Evolutionary conservation across 2,888 invertebrate genomes (phyloP).

Genomic region (Agrypnus murinus): DNA sequence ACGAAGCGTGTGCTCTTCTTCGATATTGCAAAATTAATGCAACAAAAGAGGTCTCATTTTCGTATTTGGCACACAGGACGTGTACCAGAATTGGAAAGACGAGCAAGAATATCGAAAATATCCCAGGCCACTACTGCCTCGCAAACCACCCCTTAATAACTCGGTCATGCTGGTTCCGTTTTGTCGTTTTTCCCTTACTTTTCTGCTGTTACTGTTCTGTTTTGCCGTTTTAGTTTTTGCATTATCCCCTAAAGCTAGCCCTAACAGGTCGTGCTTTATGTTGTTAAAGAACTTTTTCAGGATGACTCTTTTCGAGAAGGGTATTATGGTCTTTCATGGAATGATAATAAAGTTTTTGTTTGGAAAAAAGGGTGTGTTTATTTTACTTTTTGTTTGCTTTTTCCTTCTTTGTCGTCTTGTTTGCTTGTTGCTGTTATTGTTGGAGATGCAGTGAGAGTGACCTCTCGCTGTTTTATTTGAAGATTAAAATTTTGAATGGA

Average conservation of each 20-base stretch:
- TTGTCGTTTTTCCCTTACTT: not conserved
- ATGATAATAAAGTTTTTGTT: conserved; percentile 24
- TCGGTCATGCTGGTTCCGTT: conserved; percentile 23
- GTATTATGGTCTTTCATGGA: conserved; percentile 7
- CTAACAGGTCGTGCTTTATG: conserved; percentile 23
- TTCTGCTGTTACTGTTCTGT: no score
- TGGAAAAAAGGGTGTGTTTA: not conserved
- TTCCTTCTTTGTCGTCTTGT: no score
- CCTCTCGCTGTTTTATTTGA: not conserved
- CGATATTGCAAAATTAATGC: conserved; percentile 27
- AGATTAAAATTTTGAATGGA: not conserved
- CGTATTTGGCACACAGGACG: conserved; percentile 7
- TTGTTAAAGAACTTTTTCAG: conserved; percentile 9
- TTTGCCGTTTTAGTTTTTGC: conserved; percentile 22
- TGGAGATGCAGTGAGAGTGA: not conserved
- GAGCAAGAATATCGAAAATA: conserved; percentile 22
- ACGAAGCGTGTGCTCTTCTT: not conserved
- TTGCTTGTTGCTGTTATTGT: no score
- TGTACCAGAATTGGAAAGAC: conserved; percentile 20
- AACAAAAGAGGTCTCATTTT: conserved; percentile 17
- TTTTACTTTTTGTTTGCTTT: no score
- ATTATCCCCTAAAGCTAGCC: conserved; percentile 15
- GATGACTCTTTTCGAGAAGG: conserved; percentile 13
- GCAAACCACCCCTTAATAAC: conserved; percentile 5
- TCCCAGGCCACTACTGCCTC: conserved; percentile 10